A percentile compares a stretch with the other conserved stretches of the same genome.
phyloP scores from a whole-genome alignment of 1,140 invertebrate species.

The Drosophila nasuta region DNA sequence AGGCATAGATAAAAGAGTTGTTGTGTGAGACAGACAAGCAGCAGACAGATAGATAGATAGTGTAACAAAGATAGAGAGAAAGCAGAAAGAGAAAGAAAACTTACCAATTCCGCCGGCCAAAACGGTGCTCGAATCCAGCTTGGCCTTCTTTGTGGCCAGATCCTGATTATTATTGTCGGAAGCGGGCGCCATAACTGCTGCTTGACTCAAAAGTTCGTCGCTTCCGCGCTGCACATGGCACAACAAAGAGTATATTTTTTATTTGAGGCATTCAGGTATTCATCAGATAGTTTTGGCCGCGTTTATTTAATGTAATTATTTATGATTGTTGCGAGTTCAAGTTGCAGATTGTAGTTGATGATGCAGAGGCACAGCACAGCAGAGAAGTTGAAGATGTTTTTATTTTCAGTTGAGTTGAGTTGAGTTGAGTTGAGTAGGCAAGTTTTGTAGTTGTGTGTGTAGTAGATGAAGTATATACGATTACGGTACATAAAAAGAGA shows the following conservation, averaged over 20 bases:
- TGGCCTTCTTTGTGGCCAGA: conserved; percentile 96
- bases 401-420: conserved; percentile 45
- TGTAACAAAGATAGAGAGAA: background rate
- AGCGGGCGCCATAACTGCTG: conserved; percentile 96
- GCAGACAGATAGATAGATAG: conserved; percentile 17
- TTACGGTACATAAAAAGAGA: conserved; percentile 82
- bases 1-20: conserved; percentile 11
- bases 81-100: conserved; percentile 50
- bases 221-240: conserved; percentile 93
- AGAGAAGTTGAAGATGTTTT: conserved; percentile 79
- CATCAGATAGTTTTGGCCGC: conserved; percentile 25
- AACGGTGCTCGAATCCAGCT: conserved; percentile 84
- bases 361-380: conserved; percentile 67
- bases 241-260: conserved; percentile 1
- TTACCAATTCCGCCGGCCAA: conserved; percentile 84
- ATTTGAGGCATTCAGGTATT: conserved; percentile 10
- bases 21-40: conserved; percentile 1
- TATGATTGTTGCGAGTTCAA: conserved; percentile 16
- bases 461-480: conserved; percentile 80
- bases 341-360: conserved; percentile 36
- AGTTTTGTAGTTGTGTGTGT: conserved; percentile 77
- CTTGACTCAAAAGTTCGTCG: conserved; percentile 97
- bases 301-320: conserved; percentile 21
- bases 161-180: conserved; percentile 96
- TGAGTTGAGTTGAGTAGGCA: conserved; percentile 50